phyloP scores from a whole-genome alignment of 2,797 vertebrate species.

The Eospalax fontanierii region DNA sequence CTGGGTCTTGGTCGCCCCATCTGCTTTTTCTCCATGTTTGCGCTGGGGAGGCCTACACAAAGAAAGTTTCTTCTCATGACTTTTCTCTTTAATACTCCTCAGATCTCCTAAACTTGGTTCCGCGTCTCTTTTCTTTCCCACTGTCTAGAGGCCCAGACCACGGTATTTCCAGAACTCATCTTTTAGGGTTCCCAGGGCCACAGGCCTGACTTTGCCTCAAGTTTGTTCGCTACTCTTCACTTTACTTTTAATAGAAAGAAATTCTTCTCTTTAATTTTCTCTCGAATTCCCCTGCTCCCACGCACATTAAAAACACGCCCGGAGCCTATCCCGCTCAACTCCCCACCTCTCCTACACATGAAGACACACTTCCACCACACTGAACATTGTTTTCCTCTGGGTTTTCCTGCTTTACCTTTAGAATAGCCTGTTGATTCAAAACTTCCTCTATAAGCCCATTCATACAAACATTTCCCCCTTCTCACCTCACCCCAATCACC shows the following conservation, averaged over 20 bases:
- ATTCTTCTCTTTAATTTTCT: conserved; percentile 7
- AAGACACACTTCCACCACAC: neutral
- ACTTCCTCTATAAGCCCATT: conserved; percentile 1
- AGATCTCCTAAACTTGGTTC: neutral
- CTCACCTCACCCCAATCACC: conserved; percentile 21
- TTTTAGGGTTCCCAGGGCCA: neutral
- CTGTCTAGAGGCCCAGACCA: neutral
- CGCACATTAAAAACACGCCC: neutral
- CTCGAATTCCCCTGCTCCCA: neutral
- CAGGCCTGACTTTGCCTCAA: conserved; percentile 23
- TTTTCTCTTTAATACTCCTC: neutral
- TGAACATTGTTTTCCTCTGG: neutral
- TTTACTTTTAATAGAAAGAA: conserved; percentile 2
- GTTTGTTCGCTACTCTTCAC: neutral
- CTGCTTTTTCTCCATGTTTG: neutral
- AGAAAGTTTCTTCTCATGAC: conserved; percentile 32
- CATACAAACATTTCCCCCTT: conserved; percentile 38
- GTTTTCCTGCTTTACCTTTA: conserved; percentile 21
- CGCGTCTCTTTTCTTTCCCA: neutral
- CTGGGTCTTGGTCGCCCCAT: neutral
- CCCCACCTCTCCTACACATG: neutral
- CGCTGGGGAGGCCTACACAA: neutral
- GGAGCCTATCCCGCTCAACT: neutral
- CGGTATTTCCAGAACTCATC: neutral
- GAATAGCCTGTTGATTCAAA: neutral